Conservation (phyloP, 2,113 vertebrate genomes). For the Zosterops pallidus region DNA sequence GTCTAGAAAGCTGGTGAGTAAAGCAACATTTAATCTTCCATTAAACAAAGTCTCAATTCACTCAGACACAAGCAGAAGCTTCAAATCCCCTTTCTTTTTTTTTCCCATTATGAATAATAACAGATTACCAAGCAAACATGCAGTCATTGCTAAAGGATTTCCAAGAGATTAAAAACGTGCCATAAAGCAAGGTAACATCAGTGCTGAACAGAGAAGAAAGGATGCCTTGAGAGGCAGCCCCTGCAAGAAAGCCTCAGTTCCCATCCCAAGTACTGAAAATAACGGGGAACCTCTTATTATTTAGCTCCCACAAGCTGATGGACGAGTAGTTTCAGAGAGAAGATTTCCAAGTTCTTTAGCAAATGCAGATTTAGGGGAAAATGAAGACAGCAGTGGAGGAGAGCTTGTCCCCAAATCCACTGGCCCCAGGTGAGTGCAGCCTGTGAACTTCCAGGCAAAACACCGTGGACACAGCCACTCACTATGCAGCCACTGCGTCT, state of each 20-base stretch:
- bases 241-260: not conserved
- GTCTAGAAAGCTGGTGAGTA: not conserved
- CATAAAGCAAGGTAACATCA: not conserved
- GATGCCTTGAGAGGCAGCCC: not conserved
- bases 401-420: not conserved
- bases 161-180: not conserved
- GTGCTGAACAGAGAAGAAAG: not conserved
- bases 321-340: not conserved
- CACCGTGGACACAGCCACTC: fast-evolving
- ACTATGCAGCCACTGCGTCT: not conserved
- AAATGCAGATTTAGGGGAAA: not conserved
- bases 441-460: not conserved
- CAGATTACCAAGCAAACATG: not conserved
- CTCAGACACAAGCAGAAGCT: not conserved
- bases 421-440: fast-evolving
- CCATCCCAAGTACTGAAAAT: not conserved
- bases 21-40: not conserved
- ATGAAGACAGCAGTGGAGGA: not conserved
- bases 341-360: not conserved
- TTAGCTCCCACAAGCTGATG: not conserved
- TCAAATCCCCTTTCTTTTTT: not conserved
- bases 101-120: not conserved
- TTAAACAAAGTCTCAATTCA: not conserved
- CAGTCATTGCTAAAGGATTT: not conserved
- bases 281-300: not conserved